Evolutionary conservation across 2,888 invertebrate species (phyloP), one percentile per base, ranked within the genome.

Genomic region (Parnassius orleans): DNA sequence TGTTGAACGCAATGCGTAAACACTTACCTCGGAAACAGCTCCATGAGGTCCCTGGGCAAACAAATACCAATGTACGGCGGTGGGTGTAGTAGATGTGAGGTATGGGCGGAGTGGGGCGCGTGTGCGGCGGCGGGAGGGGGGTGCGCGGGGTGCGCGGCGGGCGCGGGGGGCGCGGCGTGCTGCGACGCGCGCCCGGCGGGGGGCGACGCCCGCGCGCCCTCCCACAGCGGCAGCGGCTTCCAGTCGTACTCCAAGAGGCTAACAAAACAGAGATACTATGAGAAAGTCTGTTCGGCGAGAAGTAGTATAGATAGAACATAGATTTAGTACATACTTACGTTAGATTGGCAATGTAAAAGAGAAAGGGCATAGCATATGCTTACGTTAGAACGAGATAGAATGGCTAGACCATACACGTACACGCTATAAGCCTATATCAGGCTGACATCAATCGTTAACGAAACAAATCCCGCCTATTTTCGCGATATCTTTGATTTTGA

Each of bases 51-150:
- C 61, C 93, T 88, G 9, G 97, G 96, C 69, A 96, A 88, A 76
- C 95, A 93, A 63, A 97, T 94, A 24, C 96, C 96, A 90, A 95
- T 93, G 77, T 95, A 95, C 68, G 93, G 89, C 9, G 74, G 69
- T 54, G 69, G 57, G 48, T 61, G 57, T 3, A 53, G 41, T 55
- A 57, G 60, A 60, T 51, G 68, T 68, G 68, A 78, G 71, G 51
- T 76, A 65, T 64, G 65, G 69, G 55, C 71, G 57, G 65, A 57
- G 68, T 69, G 61, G 69, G 42, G 64, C 60, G 24, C 44, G 56
- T 65, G 59, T 69, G 3, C 65, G 58, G 69, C 10, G 19, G 48
- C 66, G 66, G 60, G 46, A 53, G 57, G 61, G 47, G 57, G 33
- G 70, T 56, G 61, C 62, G 7, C 62, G 19, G 19, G 2, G 19